Evolutionary conservation across 2,113 vertebrate genomes (phyloP).

Genomic region (Hemiscyllium ocellatum): DNA sequence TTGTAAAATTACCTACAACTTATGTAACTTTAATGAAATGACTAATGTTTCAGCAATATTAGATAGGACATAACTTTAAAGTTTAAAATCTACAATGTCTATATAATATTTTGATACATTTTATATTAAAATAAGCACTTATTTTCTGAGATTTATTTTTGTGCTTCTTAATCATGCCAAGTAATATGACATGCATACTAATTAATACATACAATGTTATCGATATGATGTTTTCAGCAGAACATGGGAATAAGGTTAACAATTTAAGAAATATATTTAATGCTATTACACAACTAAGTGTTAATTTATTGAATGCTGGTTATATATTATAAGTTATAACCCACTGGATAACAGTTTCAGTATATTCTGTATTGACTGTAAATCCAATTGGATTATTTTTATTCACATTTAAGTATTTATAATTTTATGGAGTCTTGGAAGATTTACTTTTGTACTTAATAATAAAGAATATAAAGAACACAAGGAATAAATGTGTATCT

Average conservation of each 20-base stretch:
- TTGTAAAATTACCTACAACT: neutral
- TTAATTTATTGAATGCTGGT: conserved; percentile 15
- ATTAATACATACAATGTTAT: neutral
- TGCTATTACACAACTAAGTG: neutral
- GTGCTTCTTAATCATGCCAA: neutral
- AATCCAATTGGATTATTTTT: neutral
- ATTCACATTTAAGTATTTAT: conserved; percentile 20
- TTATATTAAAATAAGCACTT: conserved; percentile 22
- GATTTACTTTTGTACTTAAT: conserved; percentile 17
- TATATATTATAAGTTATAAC: neutral
- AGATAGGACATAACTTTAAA: neutral
- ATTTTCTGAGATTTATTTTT: neutral
- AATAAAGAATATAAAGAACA: neutral
- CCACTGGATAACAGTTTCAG: neutral
- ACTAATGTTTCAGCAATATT: too few relatives aligned
- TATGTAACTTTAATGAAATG: neutral
- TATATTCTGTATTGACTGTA: neutral
- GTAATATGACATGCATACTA: neutral
- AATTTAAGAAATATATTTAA: neutral
- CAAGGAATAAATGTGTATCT: neutral
- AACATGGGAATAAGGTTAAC: neutral
- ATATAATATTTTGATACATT: neutral
- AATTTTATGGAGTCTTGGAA: neutral
- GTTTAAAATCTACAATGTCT: conserved; percentile 13
- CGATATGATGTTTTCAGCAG: neutral